phyloP scores from a whole-genome alignment of 2,113 vertebrate genomes.

The Thalassarche chlororhynchos region DNA sequence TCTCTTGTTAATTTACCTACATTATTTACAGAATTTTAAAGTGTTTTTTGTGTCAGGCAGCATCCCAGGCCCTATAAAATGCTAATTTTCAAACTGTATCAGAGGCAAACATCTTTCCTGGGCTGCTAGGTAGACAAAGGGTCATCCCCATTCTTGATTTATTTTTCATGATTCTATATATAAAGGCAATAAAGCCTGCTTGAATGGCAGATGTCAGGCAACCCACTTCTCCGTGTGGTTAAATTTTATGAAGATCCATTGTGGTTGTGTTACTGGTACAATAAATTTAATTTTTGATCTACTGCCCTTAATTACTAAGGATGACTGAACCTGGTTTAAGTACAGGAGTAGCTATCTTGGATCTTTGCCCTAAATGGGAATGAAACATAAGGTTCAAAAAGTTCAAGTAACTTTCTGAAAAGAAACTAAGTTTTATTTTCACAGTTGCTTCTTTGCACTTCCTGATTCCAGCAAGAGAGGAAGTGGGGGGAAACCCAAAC shows the following conservation, averaged over 20 bases:
- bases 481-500: conserved; percentile 32
- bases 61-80: conserved; percentile 59
- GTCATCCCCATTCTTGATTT: conserved; percentile 54
- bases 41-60: conserved; percentile 60
- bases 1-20: conserved; percentile 72
- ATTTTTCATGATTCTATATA: conserved; percentile 66
- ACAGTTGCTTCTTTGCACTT: conserved; percentile 35
- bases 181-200: conserved; percentile 44
- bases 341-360: conserved; percentile 3
- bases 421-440: conserved; percentile 18
- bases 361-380: background rate
- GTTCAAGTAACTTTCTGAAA: conserved; percentile 38
- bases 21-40: conserved; percentile 76
- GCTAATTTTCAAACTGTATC: conserved; percentile 60
- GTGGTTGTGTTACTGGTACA: conserved; percentile 13
- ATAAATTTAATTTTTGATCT: conserved; percentile 51
- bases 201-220: conserved; percentile 37
- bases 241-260: conserved; percentile 31
- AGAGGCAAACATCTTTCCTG: conserved; percentile 53
- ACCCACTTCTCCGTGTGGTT: background rate
- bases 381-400: background rate
- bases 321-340: conserved; percentile 29
- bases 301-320: conserved; percentile 23
- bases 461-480: background rate
- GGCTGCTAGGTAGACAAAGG: conserved; percentile 46